A percentile compares a stretch with the other conserved stretches of the same genome.
Conservation (phyloP, 53 echinoderm and acorn worm species). For the Paracentrotus lividus region DNA sequence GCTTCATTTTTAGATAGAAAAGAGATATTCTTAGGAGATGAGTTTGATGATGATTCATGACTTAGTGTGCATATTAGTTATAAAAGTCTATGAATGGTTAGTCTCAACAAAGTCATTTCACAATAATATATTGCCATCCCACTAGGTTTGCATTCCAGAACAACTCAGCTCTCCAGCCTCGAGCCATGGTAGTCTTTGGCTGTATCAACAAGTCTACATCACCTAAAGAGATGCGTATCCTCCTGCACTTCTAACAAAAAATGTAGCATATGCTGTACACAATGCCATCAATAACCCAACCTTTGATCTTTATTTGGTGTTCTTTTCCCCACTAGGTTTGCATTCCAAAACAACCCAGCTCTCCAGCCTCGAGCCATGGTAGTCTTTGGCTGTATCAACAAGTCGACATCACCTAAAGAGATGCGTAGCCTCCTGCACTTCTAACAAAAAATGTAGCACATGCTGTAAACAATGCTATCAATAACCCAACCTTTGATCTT, state of each 20-base stretch:
- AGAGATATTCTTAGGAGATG: too few relatives aligned
- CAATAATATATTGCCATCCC: too few relatives aligned
- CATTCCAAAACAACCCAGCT: constrained; percentile 94
- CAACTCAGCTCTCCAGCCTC: constrained; percentile 96
- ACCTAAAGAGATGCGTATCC: constrained; percentile 74
- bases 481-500: too few relatives aligned
- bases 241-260: constrained; percentile 80
- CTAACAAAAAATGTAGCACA: too few relatives aligned
- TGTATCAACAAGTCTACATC: constrained; percentile 92
- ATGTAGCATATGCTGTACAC: constrained; percentile 87
- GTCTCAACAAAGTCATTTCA: too few relatives aligned
- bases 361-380: constrained; percentile 98
- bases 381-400: constrained; percentile 98
- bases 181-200: constrained; percentile 98
- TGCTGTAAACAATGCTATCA: constrained; percentile 82
- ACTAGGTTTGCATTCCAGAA: constrained; percentile 92
- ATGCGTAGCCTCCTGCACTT: constrained; percentile 81
- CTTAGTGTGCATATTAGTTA: too few relatives aligned
- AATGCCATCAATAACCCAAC: constrained; percentile 77
- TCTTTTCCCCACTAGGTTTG: constrained; percentile 79
- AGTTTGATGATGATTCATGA: neutral
- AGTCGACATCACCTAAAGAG: constrained; percentile 75
- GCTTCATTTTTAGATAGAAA: too few relatives aligned
- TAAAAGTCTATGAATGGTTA: too few relatives aligned
- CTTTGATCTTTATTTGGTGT: neutral